A percentile compares a stretch with the other conserved stretches of the same genome.
Conservation (phyloP, 2,113 vertebrate species). For the Clarias batrachus region DNA sequence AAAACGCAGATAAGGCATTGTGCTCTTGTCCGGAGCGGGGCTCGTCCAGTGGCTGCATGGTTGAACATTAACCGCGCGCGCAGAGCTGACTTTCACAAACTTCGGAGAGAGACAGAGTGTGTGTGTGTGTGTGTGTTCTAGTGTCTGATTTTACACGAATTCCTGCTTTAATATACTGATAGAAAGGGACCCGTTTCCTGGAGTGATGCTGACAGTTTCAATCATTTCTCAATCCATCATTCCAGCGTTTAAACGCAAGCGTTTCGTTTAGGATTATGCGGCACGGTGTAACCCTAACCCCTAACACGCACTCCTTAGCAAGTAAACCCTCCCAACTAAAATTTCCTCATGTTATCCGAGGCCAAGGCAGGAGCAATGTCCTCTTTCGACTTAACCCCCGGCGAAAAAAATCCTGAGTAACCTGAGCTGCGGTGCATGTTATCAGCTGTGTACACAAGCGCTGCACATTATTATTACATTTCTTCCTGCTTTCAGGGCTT, state of each 20-base stretch:
- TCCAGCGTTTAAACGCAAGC: too few relatives aligned
- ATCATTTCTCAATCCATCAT: background rate
- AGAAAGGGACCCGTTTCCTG: background rate
- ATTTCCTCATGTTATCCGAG: constrained; percentile 8
- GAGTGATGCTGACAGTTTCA: background rate
- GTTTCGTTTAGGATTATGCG: background rate
- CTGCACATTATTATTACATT: background rate
- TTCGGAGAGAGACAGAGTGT: background rate
- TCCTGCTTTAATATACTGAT: background rate
- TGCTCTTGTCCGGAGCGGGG: constrained; percentile 46
- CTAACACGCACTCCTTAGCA: background rate
- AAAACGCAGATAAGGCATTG: constrained; percentile 53
- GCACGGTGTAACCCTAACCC: background rate
- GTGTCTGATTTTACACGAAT: background rate
- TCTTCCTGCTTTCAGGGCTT: constrained; percentile 6
- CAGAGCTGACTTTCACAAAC: constrained; percentile 1
- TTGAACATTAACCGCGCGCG: constrained; percentile 54
- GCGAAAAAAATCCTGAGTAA: background rate
- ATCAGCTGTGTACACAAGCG: constrained; percentile 12
- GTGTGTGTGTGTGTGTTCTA: background rate
- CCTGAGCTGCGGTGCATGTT: background rate
- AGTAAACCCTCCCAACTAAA: background rate
- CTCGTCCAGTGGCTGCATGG: constrained; percentile 40
- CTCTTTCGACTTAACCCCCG: constrained; percentile 12
- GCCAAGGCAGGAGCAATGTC: constrained; percentile 18